Base-by-base conservation (phyloP, 2,888 invertebrate species). In the Mimachlamys varia region DNA sequence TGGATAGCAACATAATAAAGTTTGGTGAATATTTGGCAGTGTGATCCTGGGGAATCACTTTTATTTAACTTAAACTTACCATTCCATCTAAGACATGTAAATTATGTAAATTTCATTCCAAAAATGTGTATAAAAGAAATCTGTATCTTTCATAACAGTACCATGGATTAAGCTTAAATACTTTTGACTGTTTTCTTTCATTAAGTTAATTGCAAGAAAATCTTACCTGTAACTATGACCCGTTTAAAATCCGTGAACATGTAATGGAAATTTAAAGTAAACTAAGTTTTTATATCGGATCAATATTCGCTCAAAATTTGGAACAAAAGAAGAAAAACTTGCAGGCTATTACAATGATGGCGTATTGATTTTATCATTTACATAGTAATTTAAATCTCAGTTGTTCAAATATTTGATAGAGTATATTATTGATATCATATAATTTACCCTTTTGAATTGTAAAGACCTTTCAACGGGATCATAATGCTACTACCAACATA, bases 351-450 rank as follows among this genome's bases (percentile, higher is more conserved):
- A 44, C 49, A 17, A 19, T 88, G 44, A 50, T 10, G 33, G n/a
- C n/a, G 27, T 53, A 33, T 33, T 49, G 88, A 55, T 27, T 55
- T 22, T 88, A 17, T 50, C 27, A 53, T 55, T 88, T 10, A 37
- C 37, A 88, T 88, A 53, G 88, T 53, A 88, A 19, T 44, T 88
- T 88, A 55, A 50, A 50, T 49, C 50, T 76, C 76, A 27, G 33
- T 27, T 76, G 76, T 33, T 76, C 76, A 27, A 76, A 76, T 76
- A 76, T 76, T 76, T 76, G 76, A 33, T 76, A 33, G 33, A 76
- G 76, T 76, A 15, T 76, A 33, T 76, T 76, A 33, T 76, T 2
- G 33, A 76, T 76, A 76, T 76, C 76, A 76, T 76, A 76, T 33
- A 12, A 76, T 27, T 76, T 33, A 76, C 76, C 13, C 13, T 33